Evolutionary conservation across 2,113 vertebrate genomes (phyloP), one percentile per base, ranked within the genome.

Genomic region (Hassar affinis): DNA sequence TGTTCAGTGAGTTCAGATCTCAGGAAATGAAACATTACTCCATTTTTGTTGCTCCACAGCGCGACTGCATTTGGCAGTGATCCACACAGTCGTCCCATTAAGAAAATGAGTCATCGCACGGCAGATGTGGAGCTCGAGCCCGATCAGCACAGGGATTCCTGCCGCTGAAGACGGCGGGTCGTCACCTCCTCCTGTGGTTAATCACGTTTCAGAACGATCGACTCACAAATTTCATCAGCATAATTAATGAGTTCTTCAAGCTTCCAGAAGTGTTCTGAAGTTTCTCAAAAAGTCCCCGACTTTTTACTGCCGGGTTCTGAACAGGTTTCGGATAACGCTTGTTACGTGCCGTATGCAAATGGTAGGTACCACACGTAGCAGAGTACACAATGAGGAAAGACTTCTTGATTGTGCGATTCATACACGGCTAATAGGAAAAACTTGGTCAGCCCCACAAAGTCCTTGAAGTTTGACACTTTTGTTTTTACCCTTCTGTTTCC

Each of bases 151-250:
- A 61, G 88, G 86, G 86, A 56, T 56, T 86, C 93, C 89, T 79
- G 86, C 90, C 87, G 90, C 86, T 90, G 54, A 80, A 87, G 88
- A 80, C 90, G 88, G 89, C 91, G 79, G 90, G 89, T 87, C 78
- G 61, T 30, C 76, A 86, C 90, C 90, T 89, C 90, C 91, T 87
- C 89, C 56, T 47, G 91, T 88, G 92, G 90, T 91, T 92, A 90
- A 93, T 92, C 90, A 89, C 87, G 91, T 90, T 91, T 88, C 22
- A 62, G 84, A 89, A 88, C 86, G 87, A 90, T 91, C 91, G 89
- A 91, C 93, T 92, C 91, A 85, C 90, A 94, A 79, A 54, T 92
- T 91, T 91, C 89, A 91, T 92, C 92, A 85, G 61, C 45, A 82
- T 84, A 75, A 89, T 91, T 64, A 90, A 91, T 80, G 47, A 42